A percentile compares a stretch with the other conserved stretches of the same genome.
phyloP scores from a whole-genome alignment of 2,797 vertebrate species.

The Thaleichthys pacificus region DNA sequence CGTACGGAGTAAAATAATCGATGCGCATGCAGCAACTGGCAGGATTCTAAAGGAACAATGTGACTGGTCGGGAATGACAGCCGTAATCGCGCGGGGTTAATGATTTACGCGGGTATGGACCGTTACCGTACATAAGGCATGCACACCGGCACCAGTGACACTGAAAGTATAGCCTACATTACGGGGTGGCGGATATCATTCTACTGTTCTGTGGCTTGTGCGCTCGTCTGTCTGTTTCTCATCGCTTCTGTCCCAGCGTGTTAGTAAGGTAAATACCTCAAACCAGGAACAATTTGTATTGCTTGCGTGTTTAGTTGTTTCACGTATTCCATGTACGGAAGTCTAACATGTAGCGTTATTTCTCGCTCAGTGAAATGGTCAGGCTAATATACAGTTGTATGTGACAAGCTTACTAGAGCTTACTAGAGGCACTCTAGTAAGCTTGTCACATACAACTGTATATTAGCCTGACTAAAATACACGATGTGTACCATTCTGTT shows the following conservation, averaged over 20 bases:
- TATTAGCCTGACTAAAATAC: no score
- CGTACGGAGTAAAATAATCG: slow-evolving; percentile 55
- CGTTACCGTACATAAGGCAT: slow-evolving; percentile 66
- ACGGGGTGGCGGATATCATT: slow-evolving; percentile 41
- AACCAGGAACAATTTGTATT: no score
- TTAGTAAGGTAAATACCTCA: slow-evolving; percentile 6
- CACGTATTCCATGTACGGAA: no score
- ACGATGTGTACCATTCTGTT: no score
- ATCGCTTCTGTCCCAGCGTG: not conserved
- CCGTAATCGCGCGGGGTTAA: slow-evolving; percentile 56
- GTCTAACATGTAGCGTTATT: not conserved
- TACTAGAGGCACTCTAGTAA: no score
- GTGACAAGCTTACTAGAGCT: no score
- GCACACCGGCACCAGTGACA: slow-evolving; percentile 63
- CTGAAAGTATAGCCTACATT: slow-evolving; percentile 47
- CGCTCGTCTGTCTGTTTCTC: slow-evolving; percentile 10
- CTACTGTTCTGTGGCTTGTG: slow-evolving; percentile 24
- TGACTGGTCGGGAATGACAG: slow-evolving; percentile 54
- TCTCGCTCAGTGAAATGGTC: not conserved
- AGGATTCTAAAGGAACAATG: slow-evolving; percentile 62
- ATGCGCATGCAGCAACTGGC: slow-evolving; percentile 59
- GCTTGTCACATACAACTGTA: not conserved
- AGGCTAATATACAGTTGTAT: no score
- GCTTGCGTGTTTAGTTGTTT: no score
- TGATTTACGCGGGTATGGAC: slow-evolving; percentile 58